A percentile compares a stretch with the other conserved stretches of the same genome.
Evolutionary conservation across 2,888 invertebrate genomes (phyloP).

Genomic region (Minunthozetes semirufus): DNA sequence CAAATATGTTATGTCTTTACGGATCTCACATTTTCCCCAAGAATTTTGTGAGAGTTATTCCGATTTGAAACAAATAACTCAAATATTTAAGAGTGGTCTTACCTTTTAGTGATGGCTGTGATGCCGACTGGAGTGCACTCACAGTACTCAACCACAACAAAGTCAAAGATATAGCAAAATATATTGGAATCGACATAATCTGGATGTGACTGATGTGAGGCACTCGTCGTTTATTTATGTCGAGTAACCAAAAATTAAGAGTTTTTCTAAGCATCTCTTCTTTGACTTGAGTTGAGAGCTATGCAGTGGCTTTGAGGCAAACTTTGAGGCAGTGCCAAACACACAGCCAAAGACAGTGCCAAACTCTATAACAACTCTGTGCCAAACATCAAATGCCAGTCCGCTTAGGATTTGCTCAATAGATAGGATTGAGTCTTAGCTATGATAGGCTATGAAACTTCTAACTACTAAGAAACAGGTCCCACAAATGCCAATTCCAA

Average conservation of each 20-base stretch:
- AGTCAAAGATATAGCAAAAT: background rate
- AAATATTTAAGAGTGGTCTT: background rate
- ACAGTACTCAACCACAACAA: background rate
- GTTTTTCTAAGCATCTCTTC: background rate
- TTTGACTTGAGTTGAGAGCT: background rate
- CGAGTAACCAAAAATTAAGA: background rate
- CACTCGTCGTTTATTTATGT: background rate
- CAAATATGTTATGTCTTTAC: background rate
- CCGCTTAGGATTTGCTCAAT: background rate
- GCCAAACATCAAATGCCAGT: conserved; percentile 8
- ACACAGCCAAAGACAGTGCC: background rate
- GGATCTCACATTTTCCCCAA: background rate
- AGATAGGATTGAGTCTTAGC: background rate
- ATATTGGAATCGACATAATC: background rate
- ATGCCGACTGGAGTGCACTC: background rate
- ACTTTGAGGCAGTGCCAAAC: conserved; percentile 6
- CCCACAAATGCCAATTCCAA: background rate
- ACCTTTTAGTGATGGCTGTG: conserved; percentile 1
- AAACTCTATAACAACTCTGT: no score
- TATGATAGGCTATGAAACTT: no score
- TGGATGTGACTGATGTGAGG: background rate
- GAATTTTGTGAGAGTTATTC: background rate
- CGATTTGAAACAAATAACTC: background rate
- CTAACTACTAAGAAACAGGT: background rate
- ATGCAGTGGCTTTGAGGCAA: background rate